Evolutionary conservation across 2,113 vertebrate genomes (phyloP).

Genomic region (Otis tarda): DNA sequence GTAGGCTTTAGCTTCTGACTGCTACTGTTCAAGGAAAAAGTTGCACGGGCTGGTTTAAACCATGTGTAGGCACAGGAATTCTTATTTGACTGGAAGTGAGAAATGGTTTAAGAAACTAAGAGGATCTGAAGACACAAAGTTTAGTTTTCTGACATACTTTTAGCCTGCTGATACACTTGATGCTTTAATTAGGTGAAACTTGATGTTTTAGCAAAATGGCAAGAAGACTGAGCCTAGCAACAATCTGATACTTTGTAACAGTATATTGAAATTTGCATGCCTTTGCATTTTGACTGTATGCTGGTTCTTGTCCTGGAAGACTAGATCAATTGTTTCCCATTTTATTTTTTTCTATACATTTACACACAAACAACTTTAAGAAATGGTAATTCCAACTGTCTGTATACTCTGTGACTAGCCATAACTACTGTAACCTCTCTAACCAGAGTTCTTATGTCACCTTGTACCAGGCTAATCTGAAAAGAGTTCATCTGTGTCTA

Average conservation of each 20-base stretch:
- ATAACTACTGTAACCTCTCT: background rate
- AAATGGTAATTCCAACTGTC: background rate
- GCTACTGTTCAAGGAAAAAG: background rate
- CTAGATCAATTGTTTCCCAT: background rate
- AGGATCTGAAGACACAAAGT: background rate
- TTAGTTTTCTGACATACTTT: background rate
- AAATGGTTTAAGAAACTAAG: background rate
- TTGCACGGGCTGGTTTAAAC: background rate
- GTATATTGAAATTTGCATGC: background rate
- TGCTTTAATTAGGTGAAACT: background rate
- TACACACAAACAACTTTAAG: background rate
- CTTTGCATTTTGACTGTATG: background rate
- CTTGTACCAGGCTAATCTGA: background rate
- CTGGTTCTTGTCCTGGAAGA: background rate
- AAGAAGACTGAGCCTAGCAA: background rate
- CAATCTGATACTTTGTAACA: background rate
- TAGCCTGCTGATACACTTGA: background rate
- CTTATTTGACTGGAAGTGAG: background rate
- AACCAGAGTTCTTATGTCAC: background rate
- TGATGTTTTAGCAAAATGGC: background rate
- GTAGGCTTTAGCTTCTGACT: background rate
- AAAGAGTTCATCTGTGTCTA: background rate
- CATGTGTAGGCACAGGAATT: background rate
- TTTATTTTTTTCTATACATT: background rate
- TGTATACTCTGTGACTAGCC: background rate